These are phyloP conservation scores for Dipodomys stephensi DNA, from an alignment of 2,113 vertebrate genomes.

Conservation along the genomic window DNA sequence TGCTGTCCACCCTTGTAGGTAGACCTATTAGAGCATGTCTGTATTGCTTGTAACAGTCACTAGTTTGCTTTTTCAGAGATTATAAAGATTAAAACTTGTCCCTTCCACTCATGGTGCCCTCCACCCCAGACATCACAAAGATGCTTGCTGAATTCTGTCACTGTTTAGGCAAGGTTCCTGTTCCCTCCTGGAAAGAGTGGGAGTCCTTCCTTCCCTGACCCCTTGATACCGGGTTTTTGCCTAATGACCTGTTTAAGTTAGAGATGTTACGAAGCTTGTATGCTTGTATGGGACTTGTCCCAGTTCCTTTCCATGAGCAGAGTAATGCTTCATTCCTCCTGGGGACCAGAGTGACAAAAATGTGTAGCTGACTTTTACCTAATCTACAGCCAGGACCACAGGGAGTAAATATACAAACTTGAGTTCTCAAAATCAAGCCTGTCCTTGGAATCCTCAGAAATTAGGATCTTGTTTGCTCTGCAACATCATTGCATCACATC, in stretches of 20 bases:
- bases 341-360: neutral
- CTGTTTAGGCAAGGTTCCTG: neutral
- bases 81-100: neutral
- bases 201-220: neutral
- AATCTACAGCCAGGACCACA: neutral
- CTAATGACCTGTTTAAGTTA: neutral
- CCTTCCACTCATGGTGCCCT: neutral
- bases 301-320: neutral
- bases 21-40: neutral
- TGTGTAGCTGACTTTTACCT: neutral
- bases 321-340: neutral
- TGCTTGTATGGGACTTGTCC: neutral
- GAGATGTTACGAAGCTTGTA: neutral
- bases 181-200: neutral
- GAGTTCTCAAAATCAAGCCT: neutral
- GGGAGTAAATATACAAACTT: neutral
- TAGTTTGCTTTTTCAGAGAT: neutral
- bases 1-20: neutral
- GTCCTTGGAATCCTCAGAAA: too few relatives aligned
- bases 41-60: neutral
- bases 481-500: neutral
- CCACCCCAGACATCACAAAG: neutral
- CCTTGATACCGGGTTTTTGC: neutral
- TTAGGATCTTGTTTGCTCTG: neutral
- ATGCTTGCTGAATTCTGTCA: neutral